Conservation (phyloP, 2,113 vertebrate species). For the Anseranas semipalmata region DNA sequence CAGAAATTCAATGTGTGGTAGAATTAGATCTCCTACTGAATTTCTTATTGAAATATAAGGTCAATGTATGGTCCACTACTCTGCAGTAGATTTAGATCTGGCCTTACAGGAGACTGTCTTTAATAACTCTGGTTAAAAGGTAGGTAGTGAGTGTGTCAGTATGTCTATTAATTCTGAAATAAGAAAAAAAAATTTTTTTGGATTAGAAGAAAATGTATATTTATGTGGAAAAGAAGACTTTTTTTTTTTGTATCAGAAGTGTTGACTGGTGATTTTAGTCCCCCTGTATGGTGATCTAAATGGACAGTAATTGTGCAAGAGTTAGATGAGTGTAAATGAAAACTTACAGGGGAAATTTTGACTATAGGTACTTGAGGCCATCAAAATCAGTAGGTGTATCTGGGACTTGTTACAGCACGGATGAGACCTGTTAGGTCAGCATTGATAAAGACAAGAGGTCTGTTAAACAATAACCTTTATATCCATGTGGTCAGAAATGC, state of each 20-base stretch:
- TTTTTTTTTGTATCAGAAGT: not conserved
- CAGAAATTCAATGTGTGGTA: not conserved
- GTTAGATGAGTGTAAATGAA: not conserved
- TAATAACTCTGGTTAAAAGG: not conserved
- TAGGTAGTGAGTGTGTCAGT: not conserved
- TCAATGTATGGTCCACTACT: not conserved
- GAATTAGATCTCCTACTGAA: not conserved
- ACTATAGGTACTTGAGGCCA: not conserved
- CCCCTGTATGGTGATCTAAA: not conserved
- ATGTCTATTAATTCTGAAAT: not conserved
- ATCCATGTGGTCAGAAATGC: not conserved
- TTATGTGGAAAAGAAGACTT: not conserved
- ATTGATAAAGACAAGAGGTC: not conserved
- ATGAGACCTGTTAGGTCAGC: not conserved
- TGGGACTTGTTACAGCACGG: not conserved
- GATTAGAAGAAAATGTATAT: not conserved
- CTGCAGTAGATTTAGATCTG: not conserved
- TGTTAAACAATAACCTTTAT: constrained; percentile 37
- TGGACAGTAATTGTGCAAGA: not conserved
- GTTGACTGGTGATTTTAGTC: not conserved
- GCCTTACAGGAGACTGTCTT: not conserved
- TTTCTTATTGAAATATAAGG: not conserved
- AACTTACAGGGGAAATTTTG: not conserved
- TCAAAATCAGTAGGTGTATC: not conserved
- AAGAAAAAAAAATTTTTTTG: not conserved